Evolutionary conservation across 2,113 vertebrate genomes (phyloP).

Genomic region (Morone chrysops): DNA sequence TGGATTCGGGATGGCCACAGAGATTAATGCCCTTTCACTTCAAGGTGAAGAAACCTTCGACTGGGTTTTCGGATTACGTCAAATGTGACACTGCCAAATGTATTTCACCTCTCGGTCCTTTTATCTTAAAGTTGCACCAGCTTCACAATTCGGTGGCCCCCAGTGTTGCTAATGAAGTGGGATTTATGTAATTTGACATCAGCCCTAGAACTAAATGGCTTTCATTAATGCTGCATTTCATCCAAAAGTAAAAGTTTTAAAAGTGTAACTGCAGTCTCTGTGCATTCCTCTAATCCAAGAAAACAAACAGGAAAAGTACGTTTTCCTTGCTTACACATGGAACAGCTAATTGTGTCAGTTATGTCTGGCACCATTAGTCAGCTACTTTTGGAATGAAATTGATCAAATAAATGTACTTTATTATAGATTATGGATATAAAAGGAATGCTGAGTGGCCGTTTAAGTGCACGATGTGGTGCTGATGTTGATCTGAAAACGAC

Average conservation of each 20-base stretch:
- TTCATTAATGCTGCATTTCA: constrained; percentile 28
- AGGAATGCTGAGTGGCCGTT: neutral
- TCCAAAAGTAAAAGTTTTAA: neutral
- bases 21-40: constrained; percentile 59
- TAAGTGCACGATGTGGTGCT: neutral
- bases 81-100: constrained; percentile 31
- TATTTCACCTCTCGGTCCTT: neutral
- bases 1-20: constrained; percentile 31
- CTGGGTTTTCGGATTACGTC: constrained; percentile 30
- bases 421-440: neutral
- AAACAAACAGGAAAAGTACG: neutral
- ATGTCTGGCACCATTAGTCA: neutral
- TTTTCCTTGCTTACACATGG: neutral
- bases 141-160: neutral
- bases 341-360: neutral
- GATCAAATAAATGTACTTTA: neutral
- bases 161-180: constrained; percentile 8
- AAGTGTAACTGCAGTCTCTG: neutral
- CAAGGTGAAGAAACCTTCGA: constrained; percentile 22
- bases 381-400: neutral
- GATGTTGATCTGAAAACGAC: neutral
- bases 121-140: constrained; percentile 18
- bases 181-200: constrained; percentile 32
- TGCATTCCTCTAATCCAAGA: neutral
- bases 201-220: neutral